Percentiles rank a stretch among this genome's conserved stretches.
Evolutionary conservation across 2,888 invertebrate genomes (phyloP).

Genomic region (Lochmaea capreae): DNA sequence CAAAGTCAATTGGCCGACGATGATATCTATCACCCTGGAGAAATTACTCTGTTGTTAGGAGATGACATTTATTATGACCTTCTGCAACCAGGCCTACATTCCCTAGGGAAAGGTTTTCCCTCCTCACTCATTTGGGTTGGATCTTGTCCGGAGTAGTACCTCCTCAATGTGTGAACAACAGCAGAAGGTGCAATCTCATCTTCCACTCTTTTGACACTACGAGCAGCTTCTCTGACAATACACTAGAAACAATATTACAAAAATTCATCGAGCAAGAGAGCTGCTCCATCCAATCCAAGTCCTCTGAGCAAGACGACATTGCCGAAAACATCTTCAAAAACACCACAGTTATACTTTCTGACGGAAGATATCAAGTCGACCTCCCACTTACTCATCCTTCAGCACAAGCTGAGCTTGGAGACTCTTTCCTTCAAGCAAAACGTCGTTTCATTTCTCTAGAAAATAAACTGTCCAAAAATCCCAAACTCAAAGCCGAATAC

Average conservation of each 20-base stretch:
- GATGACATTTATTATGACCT: neutral
- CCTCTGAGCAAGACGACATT: neutral
- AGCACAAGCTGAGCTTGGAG: no score
- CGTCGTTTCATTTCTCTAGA: slow-evolving; percentile 1
- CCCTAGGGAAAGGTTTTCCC: neutral
- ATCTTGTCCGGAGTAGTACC: no score
- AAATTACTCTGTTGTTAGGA: neutral
- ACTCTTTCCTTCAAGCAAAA: neutral
- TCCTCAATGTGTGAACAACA: no score
- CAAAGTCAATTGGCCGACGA: slow-evolving; percentile 2
- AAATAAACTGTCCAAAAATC: slow-evolving; percentile 2
- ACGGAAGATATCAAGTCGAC: no score
- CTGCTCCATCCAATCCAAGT: slow-evolving; percentile 4
- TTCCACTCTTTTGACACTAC: slow-evolving; percentile 1
- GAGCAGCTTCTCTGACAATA: neutral
- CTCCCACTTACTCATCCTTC: no score
- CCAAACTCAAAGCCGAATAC: neutral
- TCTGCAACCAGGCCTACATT: neutral
- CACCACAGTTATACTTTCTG: no score
- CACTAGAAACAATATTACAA: neutral
- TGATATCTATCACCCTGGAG: slow-evolving; percentile 4
- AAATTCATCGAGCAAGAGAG: neutral
- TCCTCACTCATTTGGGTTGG: neutral
- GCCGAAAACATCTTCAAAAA: no score
- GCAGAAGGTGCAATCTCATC: neutral